Percentiles rank a stretch among this genome's conserved stretches.
Evolutionary conservation across 1,140 invertebrate genomes (phyloP).

Genomic region (Zaprionus gabonicus): DNA sequence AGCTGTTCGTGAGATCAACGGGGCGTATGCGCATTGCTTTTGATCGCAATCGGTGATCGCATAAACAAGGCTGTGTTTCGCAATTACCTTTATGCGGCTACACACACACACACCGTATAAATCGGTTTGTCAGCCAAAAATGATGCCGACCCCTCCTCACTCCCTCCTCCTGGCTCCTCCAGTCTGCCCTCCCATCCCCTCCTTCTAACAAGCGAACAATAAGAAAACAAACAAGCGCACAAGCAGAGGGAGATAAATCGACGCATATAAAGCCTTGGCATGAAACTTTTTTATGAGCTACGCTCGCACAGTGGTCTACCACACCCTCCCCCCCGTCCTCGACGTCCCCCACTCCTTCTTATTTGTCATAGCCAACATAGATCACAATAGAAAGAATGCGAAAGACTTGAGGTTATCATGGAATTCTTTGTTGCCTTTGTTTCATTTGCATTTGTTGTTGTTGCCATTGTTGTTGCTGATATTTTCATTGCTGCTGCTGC

Average conservation of each 20-base stretch:
- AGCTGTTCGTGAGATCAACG: constrained; percentile 30
- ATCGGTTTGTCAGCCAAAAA: constrained; percentile 1
- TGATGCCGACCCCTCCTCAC: background rate
- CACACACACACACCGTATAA: background rate
- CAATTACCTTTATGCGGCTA: constrained; percentile 1
- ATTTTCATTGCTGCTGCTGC: constrained; percentile 30
- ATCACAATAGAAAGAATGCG: constrained; percentile 17
- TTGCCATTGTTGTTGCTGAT: constrained; percentile 30
- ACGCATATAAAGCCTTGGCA: constrained; percentile 2
- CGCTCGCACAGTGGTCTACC: background rate
- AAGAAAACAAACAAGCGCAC: background rate
- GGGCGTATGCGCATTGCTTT: constrained; percentile 59
- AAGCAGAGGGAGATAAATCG: background rate
- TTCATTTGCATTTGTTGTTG: constrained; percentile 46
- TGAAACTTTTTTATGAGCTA: constrained; percentile 6
- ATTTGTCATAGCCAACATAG: background rate
- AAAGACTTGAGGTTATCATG: constrained; percentile 53
- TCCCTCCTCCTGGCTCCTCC: background rate
- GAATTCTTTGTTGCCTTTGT: constrained; percentile 50
- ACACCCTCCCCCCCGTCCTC: background rate
- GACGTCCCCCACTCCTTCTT: background rate
- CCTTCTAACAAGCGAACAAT: background rate
- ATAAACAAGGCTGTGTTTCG: constrained; percentile 6
- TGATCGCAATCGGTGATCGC: constrained; percentile 5
- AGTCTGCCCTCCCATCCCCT: background rate